Conservation (phyloP, 2,888 invertebrate genomes). For the Apamea crenata region DNA sequence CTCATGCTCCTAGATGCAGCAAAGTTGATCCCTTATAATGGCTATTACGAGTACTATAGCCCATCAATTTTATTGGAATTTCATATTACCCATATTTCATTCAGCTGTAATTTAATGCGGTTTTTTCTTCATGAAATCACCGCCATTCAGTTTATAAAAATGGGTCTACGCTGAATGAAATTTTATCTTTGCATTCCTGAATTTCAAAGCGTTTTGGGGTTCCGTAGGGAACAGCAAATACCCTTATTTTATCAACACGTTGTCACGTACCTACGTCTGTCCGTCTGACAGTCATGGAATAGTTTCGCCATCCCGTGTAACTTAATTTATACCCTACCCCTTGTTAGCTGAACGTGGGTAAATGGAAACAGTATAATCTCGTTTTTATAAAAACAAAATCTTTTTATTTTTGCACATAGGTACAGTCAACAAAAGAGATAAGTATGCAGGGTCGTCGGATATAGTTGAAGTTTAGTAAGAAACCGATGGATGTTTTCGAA, state of each 20-base stretch:
- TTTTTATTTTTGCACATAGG: not conserved
- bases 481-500: no score
- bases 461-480: no score
- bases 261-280: slow-evolving; percentile 3
- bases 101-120: slow-evolving; percentile 31
- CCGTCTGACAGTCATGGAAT: slow-evolving; percentile 1
- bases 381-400: not conserved
- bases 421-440: no score
- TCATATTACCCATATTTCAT: slow-evolving; percentile 51
- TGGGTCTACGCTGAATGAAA: slow-evolving; percentile 17
- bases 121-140: slow-evolving; percentile 32
- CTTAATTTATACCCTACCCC: not conserved
- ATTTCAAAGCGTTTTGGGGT: slow-evolving; percentile 30
- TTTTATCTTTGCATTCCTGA: slow-evolving; percentile 38
- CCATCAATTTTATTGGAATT: slow-evolving; percentile 60
- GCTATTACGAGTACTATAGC: slow-evolving; percentile 10
- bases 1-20: slow-evolving; percentile 38
- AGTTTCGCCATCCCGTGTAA: not conserved
- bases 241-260: slow-evolving; percentile 9
- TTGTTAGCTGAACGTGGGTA: not conserved
- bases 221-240: not conserved
- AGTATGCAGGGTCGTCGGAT: no score
- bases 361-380: not conserved
- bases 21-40: slow-evolving; percentile 7
- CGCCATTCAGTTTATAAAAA: slow-evolving; percentile 34